These are phyloP conservation scores for Scaptomyza parva DNA, from an alignment of 2,888 invertebrate species.

Conservation along the genomic window DNA sequence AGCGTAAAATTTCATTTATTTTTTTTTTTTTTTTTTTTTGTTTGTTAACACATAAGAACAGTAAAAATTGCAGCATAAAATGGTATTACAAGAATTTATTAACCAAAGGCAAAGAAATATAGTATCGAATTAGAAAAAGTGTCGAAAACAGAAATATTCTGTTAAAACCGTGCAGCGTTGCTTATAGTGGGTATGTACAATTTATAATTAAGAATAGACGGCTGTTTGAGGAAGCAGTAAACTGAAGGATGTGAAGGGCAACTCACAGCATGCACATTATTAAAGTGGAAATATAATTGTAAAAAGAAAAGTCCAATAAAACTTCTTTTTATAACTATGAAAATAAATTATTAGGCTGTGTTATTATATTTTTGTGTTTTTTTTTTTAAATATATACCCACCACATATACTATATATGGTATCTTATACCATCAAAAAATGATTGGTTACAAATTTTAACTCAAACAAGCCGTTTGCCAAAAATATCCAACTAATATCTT, in stretches of 20 bases:
- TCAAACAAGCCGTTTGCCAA: conserved; percentile 1
- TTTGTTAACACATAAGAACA: conserved; percentile 43
- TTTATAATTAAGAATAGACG: too few relatives aligned
- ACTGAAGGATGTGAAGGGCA: too few relatives aligned
- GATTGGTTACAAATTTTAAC: not conserved
- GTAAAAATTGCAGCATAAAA: conserved; percentile 25
- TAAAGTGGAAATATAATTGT: too few relatives aligned
- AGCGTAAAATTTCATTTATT: conserved; percentile 64
- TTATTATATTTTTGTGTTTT: too few relatives aligned
- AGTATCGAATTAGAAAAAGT: not conserved
- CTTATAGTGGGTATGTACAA: not conserved
- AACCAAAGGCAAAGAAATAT: conserved; percentile 2
- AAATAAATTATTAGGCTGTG: too few relatives aligned
- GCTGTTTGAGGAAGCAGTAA: too few relatives aligned
- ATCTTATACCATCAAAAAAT: too few relatives aligned
- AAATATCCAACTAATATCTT: conserved; percentile 1
- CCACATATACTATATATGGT: too few relatives aligned
- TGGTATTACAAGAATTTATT: conserved; percentile 18
- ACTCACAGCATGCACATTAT: too few relatives aligned
- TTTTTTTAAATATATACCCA: too few relatives aligned
- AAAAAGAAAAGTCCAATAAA: too few relatives aligned
- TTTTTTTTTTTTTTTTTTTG: conserved; percentile 44
- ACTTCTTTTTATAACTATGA: too few relatives aligned
- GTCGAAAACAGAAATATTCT: not conserved
- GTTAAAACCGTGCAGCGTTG: not conserved